Base-by-base conservation (phyloP, 2,888 invertebrate species). In the Troides oblongomaculatus region DNA sequence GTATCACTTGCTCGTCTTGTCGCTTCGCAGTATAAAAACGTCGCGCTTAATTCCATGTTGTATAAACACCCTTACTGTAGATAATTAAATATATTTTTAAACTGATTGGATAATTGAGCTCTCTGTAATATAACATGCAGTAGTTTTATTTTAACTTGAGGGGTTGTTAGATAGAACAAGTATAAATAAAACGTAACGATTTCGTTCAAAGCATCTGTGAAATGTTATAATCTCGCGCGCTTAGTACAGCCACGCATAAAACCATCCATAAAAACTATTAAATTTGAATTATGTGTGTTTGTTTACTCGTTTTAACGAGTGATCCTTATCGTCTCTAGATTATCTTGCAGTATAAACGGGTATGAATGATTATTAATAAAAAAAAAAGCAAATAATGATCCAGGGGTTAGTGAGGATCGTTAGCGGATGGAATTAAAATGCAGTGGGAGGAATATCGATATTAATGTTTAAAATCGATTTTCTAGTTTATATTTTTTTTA, bases 171-270 rank as follows among this genome's bases (percentile, higher is more conserved):
- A 23, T 50, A 21, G 43, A 39, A 36, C 84, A 86, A 84, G 85
- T 83, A 89, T 89, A 89, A 87, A 88, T 89, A 86, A 88, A 79
- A 74, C 78, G 77, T 80, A 81, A 79, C 79, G 75, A 77, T 85
- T 71, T 73, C 87, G 87, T 87, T 84, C 76, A 77, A 81, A 80
- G 78, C 87, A 83, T 88, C 84, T 85, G 85, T 88, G 81, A 84
- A 85, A 83, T 86, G 84, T 85, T 85, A 86, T 84, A 88, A 73
- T 74, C 71, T 69, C 71, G 64, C 57, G 46, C 57, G 46, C 61
- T 43, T 66, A 72, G 62, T 64, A 70, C 71, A 74, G 1, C 39
- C 14, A 80, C 74, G 76, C 74, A 70, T 76, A 75, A 75, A 79
- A 80, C 77, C 76, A 76, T 74, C 78, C 77, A 78, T 84, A 78